phyloP scores from a whole-genome alignment of 1,140 invertebrate genomes.

The Cydia fagiglandana region DNA sequence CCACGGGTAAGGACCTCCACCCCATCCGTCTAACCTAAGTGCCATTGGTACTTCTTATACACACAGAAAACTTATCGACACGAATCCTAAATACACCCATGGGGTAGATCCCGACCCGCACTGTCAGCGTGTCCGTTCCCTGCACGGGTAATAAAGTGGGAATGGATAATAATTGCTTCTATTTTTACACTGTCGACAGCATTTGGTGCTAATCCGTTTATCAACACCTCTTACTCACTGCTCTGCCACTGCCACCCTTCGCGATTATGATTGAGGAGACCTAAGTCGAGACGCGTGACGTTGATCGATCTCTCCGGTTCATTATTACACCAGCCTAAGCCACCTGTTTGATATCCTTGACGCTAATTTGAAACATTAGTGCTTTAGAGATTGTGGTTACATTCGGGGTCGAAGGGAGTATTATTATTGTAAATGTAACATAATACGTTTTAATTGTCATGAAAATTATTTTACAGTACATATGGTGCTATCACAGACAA shows the following conservation, averaged over 20 bases:
- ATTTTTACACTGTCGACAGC: not conserved
- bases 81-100: not conserved
- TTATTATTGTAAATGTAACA: not conserved
- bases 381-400: not conserved
- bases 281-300: constrained; percentile 22
- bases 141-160: not conserved
- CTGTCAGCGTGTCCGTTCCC: not conserved
- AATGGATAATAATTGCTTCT: not conserved
- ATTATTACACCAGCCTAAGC: constrained; percentile 24
- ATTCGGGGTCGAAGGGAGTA: not conserved
- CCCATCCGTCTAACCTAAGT: not conserved
- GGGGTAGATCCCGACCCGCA: not conserved
- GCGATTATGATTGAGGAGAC: constrained; percentile 23
- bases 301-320: constrained; percentile 19
- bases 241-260: constrained; percentile 1
- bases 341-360: constrained; percentile 2
- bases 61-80: not conserved
- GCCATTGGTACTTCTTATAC: not conserved
- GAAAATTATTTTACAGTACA: too few relatives aligned
- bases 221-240: not conserved
- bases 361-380: constrained; percentile 1
- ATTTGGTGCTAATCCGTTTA: constrained; percentile 1
- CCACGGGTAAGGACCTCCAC: constrained; percentile 80
- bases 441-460: not conserved
- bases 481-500: too few relatives aligned